These are phyloP conservation scores for Andricus curvator DNA, from an alignment of 2,888 invertebrate species.

Conservation along the genomic window DNA sequence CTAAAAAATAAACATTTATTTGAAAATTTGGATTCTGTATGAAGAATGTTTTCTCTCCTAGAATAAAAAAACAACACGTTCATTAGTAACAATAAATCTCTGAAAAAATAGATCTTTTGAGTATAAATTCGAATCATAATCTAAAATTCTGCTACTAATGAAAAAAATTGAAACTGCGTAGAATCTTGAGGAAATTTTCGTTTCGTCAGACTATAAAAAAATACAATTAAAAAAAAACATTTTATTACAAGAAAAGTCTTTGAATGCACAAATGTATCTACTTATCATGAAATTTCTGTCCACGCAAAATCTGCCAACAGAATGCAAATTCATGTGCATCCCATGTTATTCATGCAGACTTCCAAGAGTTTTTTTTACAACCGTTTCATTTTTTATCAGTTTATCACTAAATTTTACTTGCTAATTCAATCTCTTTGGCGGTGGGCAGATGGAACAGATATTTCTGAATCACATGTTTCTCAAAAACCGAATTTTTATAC, in stretches of 20 bases:
- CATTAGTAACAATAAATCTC: too few species aligned
- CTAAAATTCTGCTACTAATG: background rate
- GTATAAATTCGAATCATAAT: background rate
- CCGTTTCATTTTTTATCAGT: background rate
- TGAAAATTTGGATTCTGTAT: too few species aligned
- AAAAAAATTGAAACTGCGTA: background rate
- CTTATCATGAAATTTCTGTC: constrained; percentile 7
- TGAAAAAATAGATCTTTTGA: too few species aligned
- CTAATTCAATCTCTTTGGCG: background rate
- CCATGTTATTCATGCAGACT: background rate
- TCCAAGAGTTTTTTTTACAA: background rate
- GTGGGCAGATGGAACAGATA: background rate
- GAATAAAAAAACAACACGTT: too few species aligned
- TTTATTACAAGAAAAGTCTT: background rate
- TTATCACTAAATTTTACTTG: constrained; percentile 17
- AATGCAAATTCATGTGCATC: constrained; percentile 28
- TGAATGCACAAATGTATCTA: constrained; percentile 16
- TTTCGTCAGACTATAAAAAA: background rate
- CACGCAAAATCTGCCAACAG: background rate
- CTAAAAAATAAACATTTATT: too few species aligned
- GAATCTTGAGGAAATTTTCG: background rate
- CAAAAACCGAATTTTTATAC: too few species aligned
- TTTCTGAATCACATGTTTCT: background rate
- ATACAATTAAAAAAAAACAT: background rate
- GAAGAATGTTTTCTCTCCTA: too few species aligned